Conservation (phyloP, 2,888 invertebrate species). For the Stramonita haemastoma region DNA sequence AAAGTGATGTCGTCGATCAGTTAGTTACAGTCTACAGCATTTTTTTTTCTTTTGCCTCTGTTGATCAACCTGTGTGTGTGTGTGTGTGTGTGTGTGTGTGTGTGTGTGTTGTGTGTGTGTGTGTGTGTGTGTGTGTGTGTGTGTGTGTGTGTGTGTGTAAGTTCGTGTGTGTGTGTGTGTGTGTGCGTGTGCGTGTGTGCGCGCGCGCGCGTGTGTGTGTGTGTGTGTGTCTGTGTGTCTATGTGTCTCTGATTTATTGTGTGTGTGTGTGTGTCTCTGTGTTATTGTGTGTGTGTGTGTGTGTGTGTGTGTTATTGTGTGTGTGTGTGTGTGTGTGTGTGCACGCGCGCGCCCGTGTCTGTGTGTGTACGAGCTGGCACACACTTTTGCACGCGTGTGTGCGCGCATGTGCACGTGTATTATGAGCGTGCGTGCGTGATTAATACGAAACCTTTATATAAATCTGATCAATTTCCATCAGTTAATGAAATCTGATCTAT, state of each 20-base stretch:
- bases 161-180: neutral
- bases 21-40: too few species aligned
- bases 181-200: neutral
- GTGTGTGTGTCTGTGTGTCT: neutral
- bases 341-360: neutral
- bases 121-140: conserved; percentile 17
- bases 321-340: conserved; percentile 3
- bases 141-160: neutral
- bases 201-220: neutral
- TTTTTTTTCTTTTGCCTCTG: too few species aligned
- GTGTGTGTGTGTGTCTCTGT: too few species aligned
- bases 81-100: neutral
- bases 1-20: too few species aligned
- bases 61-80: neutral
- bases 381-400: too few species aligned
- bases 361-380: neutral
- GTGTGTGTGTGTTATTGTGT: neutral
- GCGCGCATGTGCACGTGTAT: neutral
- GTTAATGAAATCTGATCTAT: too few species aligned
- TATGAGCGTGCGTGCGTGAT: neutral
- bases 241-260: too few species aligned
- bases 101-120: neutral
- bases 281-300: conserved; percentile 21
- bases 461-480: neutral
- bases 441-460: neutral